A percentile compares a stretch with the other conserved stretches of the same genome.
These are phyloP conservation scores for Ptilonorhynchus violaceus DNA, from an alignment of 2,113 vertebrate genomes.

Conservation along the genomic window DNA sequence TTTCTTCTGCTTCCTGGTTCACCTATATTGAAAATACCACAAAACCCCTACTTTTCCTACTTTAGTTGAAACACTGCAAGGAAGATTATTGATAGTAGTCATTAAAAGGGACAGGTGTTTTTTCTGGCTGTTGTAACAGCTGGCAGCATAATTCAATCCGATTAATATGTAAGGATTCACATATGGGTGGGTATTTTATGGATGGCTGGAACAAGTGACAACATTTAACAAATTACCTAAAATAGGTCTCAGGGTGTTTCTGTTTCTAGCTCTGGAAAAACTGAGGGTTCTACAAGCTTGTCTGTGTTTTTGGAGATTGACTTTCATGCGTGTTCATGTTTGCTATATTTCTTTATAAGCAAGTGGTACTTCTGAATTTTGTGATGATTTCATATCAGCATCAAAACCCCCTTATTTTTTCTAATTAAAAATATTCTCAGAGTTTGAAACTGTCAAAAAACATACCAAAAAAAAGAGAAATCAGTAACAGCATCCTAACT, in stretches of 20 bases:
- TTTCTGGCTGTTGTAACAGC: slow-evolving; percentile 43
- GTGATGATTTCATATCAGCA: background rate
- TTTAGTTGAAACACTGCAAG: background rate
- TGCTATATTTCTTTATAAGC: background rate
- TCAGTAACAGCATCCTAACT: background rate
- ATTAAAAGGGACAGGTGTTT: slow-evolving; percentile 56
- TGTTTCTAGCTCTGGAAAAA: background rate
- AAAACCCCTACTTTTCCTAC: background rate
- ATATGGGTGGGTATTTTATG: slow-evolving; percentile 38
- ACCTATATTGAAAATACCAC: background rate
- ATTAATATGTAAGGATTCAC: slow-evolving; percentile 46
- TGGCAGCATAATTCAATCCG: slow-evolving; percentile 34
- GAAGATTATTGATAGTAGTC: slow-evolving; percentile 45
- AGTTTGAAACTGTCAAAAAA: background rate
- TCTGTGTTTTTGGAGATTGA: background rate
- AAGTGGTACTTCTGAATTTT: background rate
- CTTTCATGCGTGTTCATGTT: background rate
- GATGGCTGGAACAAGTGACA: slow-evolving; percentile 26
- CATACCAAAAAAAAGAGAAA: background rate
- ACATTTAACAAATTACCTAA: slow-evolving; percentile 36
- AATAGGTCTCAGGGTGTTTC: background rate
- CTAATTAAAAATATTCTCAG: background rate
- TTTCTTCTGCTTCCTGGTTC: background rate
- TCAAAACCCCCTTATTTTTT: accelerated
- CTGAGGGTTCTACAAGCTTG: background rate